Percentiles rank a stretch among this genome's conserved stretches.
Evolutionary conservation across 2,797 vertebrate genomes (phyloP).

Genomic region (Remorina albescens): DNA sequence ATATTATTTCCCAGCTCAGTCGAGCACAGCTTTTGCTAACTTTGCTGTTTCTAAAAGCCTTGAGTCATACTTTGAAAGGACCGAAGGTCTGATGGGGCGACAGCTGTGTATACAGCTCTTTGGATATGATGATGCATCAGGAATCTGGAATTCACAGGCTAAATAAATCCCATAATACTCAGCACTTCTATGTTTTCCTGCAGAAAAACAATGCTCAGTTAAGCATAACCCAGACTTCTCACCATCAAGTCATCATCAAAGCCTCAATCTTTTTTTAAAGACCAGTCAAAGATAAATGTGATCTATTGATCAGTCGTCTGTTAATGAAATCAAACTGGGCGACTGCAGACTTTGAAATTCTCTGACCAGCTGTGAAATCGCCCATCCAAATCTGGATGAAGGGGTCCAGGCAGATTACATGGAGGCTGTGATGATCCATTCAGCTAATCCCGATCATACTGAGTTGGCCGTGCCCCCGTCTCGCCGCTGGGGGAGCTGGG

Average conservation of each 20-base stretch:
- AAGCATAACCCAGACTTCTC: constrained; percentile 12
- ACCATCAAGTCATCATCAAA: too few relatives aligned
- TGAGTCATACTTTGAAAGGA: constrained; percentile 44
- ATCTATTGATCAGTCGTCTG: too few relatives aligned
- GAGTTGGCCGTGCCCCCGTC: constrained; percentile 35
- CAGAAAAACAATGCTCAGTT: constrained; percentile 24
- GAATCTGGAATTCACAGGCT: neutral
- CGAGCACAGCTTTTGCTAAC: constrained; percentile 22
- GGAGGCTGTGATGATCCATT: constrained; percentile 49
- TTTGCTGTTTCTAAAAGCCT: constrained; percentile 35
- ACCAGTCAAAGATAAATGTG: too few relatives aligned
- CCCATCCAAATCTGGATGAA: constrained; percentile 56
- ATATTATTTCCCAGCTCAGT: constrained; percentile 19
- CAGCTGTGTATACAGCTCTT: constrained; percentile 7
- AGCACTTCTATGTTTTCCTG: constrained; percentile 35
- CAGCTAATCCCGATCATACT: constrained; percentile 60
- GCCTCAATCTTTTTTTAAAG: neutral
- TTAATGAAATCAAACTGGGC: neutral
- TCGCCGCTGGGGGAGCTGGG: constrained; percentile 7
- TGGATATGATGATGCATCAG: neutral
- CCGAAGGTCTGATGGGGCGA: neutral
- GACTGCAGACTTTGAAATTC: neutral
- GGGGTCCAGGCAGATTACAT: constrained; percentile 46
- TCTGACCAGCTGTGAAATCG: constrained; percentile 17
- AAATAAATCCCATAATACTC: constrained; percentile 26